phyloP scores from a whole-genome alignment of 2,888 invertebrate genomes.

The Linhomoeus sp. region DNA sequence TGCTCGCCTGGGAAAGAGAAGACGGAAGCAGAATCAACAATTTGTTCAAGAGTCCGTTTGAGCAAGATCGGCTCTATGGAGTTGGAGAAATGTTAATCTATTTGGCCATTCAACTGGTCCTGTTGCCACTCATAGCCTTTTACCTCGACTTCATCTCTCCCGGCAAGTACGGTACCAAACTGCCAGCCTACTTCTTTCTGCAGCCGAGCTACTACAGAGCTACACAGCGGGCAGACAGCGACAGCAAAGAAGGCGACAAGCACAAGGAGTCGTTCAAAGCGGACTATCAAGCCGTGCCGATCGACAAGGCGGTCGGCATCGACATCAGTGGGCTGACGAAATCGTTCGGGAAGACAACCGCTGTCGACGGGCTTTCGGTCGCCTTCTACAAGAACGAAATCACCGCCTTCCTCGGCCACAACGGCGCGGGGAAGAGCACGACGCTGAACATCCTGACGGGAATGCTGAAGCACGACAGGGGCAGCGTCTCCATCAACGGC shows the following conservation, averaged over 20 bases:
- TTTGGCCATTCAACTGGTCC: neutral
- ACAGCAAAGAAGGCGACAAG: no score
- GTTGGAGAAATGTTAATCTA: neutral
- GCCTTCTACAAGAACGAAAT: conserved; percentile 4
- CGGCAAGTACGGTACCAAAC: conserved; percentile 4
- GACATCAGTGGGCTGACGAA: neutral
- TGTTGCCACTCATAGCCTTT: neutral
- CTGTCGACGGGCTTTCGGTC: neutral
- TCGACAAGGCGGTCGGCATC: neutral
- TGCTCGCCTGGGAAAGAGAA: neutral
- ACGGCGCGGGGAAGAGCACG: conserved; percentile 6
- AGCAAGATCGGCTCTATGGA: neutral
- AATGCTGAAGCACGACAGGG: neutral
- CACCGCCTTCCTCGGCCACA: conserved; percentile 6
- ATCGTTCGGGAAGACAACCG: neutral
- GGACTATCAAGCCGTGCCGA: neutral
- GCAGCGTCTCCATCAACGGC: neutral
- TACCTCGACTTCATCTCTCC: conserved; percentile 4
- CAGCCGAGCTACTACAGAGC: conserved; percentile 1
- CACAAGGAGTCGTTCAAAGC: neutral
- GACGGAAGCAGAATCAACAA: neutral
- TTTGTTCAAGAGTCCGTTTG: neutral
- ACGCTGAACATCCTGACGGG: conserved; percentile 7
- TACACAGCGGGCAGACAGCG: no score
- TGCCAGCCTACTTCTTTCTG: conserved; percentile 1